A percentile compares a stretch with the other conserved stretches of the same genome.
These are phyloP conservation scores for Genyomyrus donnyi DNA, from an alignment of 2,113 vertebrate species.

Conservation along the genomic window DNA sequence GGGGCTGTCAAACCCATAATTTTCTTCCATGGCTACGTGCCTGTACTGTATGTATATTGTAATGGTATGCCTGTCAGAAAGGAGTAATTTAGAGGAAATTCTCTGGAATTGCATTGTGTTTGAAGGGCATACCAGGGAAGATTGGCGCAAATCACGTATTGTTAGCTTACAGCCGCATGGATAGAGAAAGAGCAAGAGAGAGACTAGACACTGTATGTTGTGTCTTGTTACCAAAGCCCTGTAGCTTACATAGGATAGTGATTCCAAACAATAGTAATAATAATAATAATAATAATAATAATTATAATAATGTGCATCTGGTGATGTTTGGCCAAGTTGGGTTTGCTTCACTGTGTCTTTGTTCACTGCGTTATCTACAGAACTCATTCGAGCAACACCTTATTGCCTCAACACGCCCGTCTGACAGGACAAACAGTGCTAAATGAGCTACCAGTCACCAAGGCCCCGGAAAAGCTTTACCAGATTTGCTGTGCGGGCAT, in stretches of 20 bases:
- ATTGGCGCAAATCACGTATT: neutral
- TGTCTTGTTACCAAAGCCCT: neutral
- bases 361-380: neutral
- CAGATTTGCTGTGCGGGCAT: neutral
- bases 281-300: neutral
- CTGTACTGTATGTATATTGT: neutral
- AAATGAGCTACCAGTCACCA: neutral
- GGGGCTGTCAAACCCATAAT: neutral
- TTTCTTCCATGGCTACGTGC: neutral
- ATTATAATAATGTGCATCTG: neutral
- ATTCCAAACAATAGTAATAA: neutral
- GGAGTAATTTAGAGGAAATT: neutral
- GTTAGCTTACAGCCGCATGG: neutral
- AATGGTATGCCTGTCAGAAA: neutral
- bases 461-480: neutral
- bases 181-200: neutral
- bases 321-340: neutral
- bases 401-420: neutral
- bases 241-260: neutral
- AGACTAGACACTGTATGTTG: neutral
- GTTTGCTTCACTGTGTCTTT: neutral
- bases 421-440: neutral
- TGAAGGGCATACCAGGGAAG: neutral
- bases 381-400: neutral
- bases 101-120: neutral